Percentiles rank a stretch among this genome's conserved stretches.
Conservation (phyloP, 2,113 vertebrate genomes). For the Anhinga rufa region DNA sequence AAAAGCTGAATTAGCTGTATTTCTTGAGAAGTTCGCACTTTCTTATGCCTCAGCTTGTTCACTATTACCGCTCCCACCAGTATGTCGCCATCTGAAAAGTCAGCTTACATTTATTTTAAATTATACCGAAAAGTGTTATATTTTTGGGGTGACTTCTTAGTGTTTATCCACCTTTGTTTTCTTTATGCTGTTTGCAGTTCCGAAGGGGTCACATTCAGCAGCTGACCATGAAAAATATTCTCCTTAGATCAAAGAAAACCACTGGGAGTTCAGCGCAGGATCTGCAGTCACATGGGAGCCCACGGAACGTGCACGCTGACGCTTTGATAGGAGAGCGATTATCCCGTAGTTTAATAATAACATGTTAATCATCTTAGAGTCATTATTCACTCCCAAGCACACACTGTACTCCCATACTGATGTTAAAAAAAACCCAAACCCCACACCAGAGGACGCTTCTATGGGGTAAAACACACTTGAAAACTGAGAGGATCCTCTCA, state of each 20-base stretch:
- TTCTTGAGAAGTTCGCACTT: not conserved
- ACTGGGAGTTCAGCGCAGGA: not conserved
- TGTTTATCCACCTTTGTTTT: not conserved
- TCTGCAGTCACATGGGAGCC: not conserved
- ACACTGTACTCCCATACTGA: not conserved
- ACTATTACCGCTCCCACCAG: not conserved
- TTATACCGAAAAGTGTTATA: not conserved
- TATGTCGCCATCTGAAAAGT: not conserved
- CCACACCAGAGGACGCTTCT: not conserved
- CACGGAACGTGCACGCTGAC: slow-evolving; percentile 13
- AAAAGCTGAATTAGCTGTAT: not conserved
- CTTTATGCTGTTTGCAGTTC: not conserved
- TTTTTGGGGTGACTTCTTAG: not conserved
- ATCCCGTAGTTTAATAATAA: slow-evolving; percentile 55
- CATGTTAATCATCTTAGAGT: slow-evolving; percentile 49
- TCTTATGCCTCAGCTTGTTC: not conserved
- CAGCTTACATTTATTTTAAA: not conserved
- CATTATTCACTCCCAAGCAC: not conserved
- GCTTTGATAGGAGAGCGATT: slow-evolving; percentile 48
- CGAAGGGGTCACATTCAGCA: not conserved
- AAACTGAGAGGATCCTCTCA: not conserved
- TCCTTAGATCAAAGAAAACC: not conserved
- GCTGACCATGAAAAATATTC: not conserved
- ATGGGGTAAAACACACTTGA: not conserved
- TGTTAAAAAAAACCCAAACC: not conserved